Conservation (phyloP, 2,113 vertebrate genomes). For the Penelope pileata region DNA sequence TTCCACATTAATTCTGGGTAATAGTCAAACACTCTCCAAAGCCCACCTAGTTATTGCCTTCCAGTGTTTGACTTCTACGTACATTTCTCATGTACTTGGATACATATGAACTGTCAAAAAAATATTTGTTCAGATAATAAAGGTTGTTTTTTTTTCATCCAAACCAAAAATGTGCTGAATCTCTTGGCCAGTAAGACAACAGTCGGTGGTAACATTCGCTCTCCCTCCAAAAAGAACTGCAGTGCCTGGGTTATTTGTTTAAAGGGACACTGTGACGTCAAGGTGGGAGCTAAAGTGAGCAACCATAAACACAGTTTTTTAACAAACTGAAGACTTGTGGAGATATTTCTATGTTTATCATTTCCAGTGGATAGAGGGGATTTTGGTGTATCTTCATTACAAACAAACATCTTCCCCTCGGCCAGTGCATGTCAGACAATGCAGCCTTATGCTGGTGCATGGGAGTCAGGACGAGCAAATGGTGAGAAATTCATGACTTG, state of each 20-base stretch:
- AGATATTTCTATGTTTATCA: background rate
- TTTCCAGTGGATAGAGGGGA: background rate
- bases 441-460: background rate
- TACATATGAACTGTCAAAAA: background rate
- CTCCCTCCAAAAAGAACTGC: background rate
- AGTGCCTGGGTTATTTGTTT: background rate
- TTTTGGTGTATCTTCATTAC: constrained; percentile 45
- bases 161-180: background rate
- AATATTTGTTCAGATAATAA: constrained; percentile 54
- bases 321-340: background rate
- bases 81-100: background rate
- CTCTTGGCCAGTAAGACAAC: constrained; percentile 20
- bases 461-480: background rate
- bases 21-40: background rate
- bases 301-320: background rate
- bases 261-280: background rate
- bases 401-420: background rate
- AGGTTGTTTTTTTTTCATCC: background rate
- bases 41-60: background rate
- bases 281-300: background rate
- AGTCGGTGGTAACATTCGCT: background rate
- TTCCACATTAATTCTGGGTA: background rate
- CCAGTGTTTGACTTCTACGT: background rate
- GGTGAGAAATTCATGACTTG: background rate
- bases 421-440: background rate